A percentile compares a stretch with the other conserved stretches of the same genome.
These are phyloP conservation scores for Listronotus oregonensis DNA, from an alignment of 1,140 invertebrate species.

Conservation along the genomic window DNA sequence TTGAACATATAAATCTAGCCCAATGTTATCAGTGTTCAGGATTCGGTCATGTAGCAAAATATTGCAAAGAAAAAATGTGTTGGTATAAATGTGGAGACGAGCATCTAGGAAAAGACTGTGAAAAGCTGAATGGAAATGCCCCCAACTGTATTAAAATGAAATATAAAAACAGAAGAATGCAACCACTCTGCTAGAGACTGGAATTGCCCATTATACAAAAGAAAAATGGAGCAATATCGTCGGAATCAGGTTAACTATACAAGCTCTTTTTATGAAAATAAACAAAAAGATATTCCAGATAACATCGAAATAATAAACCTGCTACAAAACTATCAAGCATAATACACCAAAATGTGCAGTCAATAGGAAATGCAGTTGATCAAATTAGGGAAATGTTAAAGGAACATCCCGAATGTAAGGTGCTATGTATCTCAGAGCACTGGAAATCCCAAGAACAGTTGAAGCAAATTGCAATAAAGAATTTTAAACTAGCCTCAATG, in stretches of 20 bases:
- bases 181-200: slow-evolving; percentile 15
- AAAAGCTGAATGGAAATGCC: neutral
- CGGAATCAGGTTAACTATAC: slow-evolving; percentile 10
- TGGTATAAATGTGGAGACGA: no score
- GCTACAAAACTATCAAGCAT: slow-evolving; percentile 4
- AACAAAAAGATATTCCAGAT: slow-evolving; percentile 5
- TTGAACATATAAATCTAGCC: slow-evolving; percentile 12
- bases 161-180: neutral
- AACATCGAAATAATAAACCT: no score
- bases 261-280: slow-evolving; percentile 1
- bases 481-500: slow-evolving; percentile 29
- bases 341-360: slow-evolving; percentile 38
- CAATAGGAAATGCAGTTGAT: slow-evolving; percentile 25
- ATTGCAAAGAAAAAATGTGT: no score
- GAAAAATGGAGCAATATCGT: slow-evolving; percentile 8
- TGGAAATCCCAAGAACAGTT: slow-evolving; percentile 35
- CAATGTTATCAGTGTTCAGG: neutral
- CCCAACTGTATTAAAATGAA: slow-evolving; percentile 12
- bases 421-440: slow-evolving; percentile 34
- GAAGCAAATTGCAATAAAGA: slow-evolving; percentile 14
- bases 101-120: slow-evolving; percentile 4
- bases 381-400: slow-evolving; percentile 16
- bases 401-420: slow-evolving; percentile 20
- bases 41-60: no score
- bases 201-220: slow-evolving; percentile 14